Evolutionary conservation across 1,140 invertebrate species (phyloP).

Genomic region (Orius laevigatus): DNA sequence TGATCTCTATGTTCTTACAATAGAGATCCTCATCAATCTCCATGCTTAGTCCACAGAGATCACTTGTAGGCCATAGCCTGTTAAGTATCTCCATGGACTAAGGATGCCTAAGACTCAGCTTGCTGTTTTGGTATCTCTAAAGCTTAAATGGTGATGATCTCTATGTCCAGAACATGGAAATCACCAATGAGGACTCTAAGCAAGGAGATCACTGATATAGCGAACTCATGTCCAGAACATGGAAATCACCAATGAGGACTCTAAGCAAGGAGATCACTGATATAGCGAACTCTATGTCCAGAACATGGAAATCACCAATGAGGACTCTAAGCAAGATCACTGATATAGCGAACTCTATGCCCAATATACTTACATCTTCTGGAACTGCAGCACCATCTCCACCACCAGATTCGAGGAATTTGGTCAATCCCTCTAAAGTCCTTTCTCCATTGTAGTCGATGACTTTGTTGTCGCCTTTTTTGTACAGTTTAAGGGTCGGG

Average conservation of each 20-base stretch:
- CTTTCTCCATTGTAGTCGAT: slow-evolving; percentile 91
- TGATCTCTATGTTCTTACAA: neutral
- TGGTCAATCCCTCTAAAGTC: slow-evolving; percentile 79
- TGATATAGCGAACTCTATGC: slow-evolving; percentile 24
- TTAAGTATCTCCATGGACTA: neutral
- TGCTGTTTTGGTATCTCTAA: no score
- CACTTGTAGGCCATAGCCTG: neutral
- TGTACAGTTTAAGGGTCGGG: slow-evolving; percentile 93
- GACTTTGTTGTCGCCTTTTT: slow-evolving; percentile 78
- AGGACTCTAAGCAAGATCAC: slow-evolving; percentile 2
- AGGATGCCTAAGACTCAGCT: no score
- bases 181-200: neutral
- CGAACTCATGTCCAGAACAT: neutral
- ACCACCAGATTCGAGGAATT: slow-evolving; percentile 77
- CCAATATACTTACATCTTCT: slow-evolving; percentile 29
- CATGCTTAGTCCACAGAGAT: no score
- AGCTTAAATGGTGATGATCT: no score
- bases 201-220: neutral
- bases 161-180: slow-evolving; percentile 12
- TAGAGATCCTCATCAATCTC: neutral
- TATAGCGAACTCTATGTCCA: slow-evolving; percentile 21
- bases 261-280: neutral
- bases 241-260: neutral
- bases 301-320: neutral
- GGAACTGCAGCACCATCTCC: slow-evolving; percentile 43